Percentiles rank a stretch among this genome's conserved stretches.
These are phyloP conservation scores for Drosophila helvetica DNA, from an alignment of 2,888 invertebrate genomes.

Conservation along the genomic window DNA sequence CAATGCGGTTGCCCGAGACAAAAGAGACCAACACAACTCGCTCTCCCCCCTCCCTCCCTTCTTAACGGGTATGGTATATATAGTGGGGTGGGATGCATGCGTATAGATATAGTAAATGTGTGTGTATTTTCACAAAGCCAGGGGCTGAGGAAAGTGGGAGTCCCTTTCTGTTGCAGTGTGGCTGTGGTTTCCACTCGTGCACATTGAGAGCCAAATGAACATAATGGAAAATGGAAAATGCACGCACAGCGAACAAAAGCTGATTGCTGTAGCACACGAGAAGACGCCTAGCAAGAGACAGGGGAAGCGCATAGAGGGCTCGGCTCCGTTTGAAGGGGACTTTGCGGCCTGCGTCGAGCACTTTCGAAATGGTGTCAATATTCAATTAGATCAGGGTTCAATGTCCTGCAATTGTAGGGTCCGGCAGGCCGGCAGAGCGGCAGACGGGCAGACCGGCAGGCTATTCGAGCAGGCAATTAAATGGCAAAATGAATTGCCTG, in stretches of 20 bases:
- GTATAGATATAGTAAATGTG: neutral
- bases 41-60: neutral
- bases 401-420: slow-evolving; percentile 27
- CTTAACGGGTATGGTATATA: neutral
- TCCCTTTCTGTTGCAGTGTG: neutral
- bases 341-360: slow-evolving; percentile 38
- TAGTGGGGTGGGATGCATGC: neutral
- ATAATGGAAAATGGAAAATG: slow-evolving; percentile 60
- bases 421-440: slow-evolving; percentile 17
- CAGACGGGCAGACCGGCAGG: slow-evolving; percentile 1
- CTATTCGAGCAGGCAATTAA: slow-evolving; percentile 56
- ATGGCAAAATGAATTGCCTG: slow-evolving; percentile 56
- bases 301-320: slow-evolving; percentile 12
- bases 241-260: slow-evolving; percentile 56
- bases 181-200: slow-evolving; percentile 40
- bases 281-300: slow-evolving; percentile 5
- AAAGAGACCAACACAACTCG: slow-evolving; percentile 48
- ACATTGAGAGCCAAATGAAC: slow-evolving; percentile 49
- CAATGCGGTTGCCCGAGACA: slow-evolving; percentile 74
- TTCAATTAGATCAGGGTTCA: slow-evolving; percentile 36
- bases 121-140: slow-evolving; percentile 16
- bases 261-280: slow-evolving; percentile 29
- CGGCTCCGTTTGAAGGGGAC: slow-evolving; percentile 30
- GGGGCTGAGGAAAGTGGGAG: slow-evolving; percentile 26
- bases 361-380: slow-evolving; percentile 30